phyloP scores from a whole-genome alignment of 2,113 vertebrate species.

The Macquaria australasica region DNA sequence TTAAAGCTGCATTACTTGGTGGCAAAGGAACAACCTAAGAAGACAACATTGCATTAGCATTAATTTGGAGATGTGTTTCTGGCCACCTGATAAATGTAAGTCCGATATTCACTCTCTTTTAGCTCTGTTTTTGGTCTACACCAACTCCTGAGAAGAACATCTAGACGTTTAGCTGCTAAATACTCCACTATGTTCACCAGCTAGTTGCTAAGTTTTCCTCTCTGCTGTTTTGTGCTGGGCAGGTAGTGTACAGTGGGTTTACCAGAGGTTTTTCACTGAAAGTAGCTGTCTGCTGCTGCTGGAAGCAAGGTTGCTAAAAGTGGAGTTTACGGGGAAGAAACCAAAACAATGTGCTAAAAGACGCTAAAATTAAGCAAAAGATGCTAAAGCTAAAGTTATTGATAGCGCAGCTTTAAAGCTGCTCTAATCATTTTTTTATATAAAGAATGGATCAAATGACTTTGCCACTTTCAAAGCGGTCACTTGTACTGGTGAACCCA shows the following conservation, averaged over 20 bases:
- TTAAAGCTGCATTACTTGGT: not conserved
- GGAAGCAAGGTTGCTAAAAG: not conserved
- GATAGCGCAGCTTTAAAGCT: not conserved
- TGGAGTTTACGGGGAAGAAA: not conserved
- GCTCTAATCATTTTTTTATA: not conserved
- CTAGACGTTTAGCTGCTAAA: not conserved
- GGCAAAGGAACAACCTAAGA: not conserved
- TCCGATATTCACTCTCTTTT: not conserved
- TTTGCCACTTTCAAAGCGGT: not conserved
- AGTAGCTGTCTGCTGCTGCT: not conserved
- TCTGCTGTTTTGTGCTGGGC: not conserved
- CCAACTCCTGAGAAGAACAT: not conserved
- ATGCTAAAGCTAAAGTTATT: no score
- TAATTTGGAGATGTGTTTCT: not conserved
- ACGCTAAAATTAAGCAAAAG: not conserved
- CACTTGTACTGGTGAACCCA: not conserved
- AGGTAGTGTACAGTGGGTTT: not conserved
- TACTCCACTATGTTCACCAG: not conserved
- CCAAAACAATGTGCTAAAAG: not conserved
- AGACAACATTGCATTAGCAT: not conserved
- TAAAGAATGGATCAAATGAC: not conserved
- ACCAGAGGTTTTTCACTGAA: no score
- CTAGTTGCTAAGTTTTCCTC: not conserved
- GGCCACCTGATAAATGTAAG: not conserved
- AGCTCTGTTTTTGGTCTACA: not conserved